A percentile compares a stretch with the other conserved stretches of the same genome.
phyloP scores from a whole-genome alignment of 2,113 vertebrate species.

The Aspiorhynchus laticeps region DNA sequence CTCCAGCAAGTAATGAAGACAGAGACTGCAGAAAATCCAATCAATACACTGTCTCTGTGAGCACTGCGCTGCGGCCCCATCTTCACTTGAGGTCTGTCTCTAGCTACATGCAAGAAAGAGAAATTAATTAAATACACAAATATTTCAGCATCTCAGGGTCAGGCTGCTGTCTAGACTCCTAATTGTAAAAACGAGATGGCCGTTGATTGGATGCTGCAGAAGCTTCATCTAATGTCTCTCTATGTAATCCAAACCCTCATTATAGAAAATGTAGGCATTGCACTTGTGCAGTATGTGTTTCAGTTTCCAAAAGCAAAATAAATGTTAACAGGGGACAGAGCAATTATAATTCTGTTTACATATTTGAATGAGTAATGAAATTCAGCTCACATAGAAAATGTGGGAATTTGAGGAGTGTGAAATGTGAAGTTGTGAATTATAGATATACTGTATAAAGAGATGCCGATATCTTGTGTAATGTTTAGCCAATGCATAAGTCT shows the following conservation, averaged over 20 bases:
- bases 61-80: not conserved
- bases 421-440: constrained; percentile 15
- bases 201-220: not conserved
- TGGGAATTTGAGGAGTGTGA: not conserved
- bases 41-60: constrained; percentile 5
- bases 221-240: not conserved
- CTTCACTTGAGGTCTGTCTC: not conserved
- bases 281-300: not conserved
- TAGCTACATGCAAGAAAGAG: not conserved
- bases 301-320: not conserved
- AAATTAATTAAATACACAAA: constrained; percentile 25
- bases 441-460: constrained; percentile 18
- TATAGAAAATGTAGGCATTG: not conserved
- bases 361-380: constrained; percentile 31
- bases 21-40: constrained; percentile 2
- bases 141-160: not conserved
- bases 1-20: constrained; percentile 25
- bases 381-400: constrained; percentile 10
- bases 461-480: not conserved
- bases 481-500: not conserved
- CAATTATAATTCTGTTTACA: constrained; percentile 33
- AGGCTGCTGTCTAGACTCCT: not conserved
- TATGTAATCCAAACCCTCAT: constrained; percentile 16
- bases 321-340: not conserved
- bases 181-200: not conserved